Conservation (phyloP, 2,113 vertebrate species). For the Silurus asotus region DNA sequence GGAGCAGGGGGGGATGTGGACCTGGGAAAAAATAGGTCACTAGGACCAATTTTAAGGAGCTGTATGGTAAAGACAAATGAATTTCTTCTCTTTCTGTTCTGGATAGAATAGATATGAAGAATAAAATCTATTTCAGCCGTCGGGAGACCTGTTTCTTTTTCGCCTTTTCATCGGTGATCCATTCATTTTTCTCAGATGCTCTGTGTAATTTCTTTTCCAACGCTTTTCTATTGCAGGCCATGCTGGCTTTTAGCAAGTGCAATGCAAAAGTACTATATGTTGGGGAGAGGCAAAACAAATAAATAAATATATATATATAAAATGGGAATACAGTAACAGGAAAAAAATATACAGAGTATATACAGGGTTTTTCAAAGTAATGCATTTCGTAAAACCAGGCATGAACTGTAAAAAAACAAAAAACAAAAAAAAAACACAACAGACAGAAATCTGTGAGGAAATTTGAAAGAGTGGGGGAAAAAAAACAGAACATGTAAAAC, state of each 20-base stretch:
- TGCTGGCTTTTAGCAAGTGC: slow-evolving; percentile 31
- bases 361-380: background rate
- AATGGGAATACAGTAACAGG: background rate
- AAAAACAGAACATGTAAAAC: background rate
- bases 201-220: slow-evolving; percentile 35
- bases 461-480: background rate
- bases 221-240: slow-evolving; percentile 32
- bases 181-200: slow-evolving; percentile 18
- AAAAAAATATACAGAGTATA: background rate
- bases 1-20: slow-evolving; percentile 52
- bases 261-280: slow-evolving; percentile 5
- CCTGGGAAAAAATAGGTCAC: slow-evolving; percentile 68
- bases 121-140: slow-evolving; percentile 70
- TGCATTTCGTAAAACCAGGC: background rate
- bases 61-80: slow-evolving; percentile 62
- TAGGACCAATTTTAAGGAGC: slow-evolving; percentile 58
- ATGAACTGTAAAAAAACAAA: background rate
- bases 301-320: background rate
- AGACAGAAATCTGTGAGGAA: background rate
- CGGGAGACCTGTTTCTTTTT: slow-evolving; percentile 41
- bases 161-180: slow-evolving; percentile 23
- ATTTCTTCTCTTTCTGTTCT: slow-evolving; percentile 61
- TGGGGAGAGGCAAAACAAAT: background rate
- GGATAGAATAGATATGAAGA: slow-evolving; percentile 58
- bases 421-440: background rate